Evolutionary conservation across 2,888 invertebrate genomes (phyloP).

Genomic region (Cataglyphis livida): DNA sequence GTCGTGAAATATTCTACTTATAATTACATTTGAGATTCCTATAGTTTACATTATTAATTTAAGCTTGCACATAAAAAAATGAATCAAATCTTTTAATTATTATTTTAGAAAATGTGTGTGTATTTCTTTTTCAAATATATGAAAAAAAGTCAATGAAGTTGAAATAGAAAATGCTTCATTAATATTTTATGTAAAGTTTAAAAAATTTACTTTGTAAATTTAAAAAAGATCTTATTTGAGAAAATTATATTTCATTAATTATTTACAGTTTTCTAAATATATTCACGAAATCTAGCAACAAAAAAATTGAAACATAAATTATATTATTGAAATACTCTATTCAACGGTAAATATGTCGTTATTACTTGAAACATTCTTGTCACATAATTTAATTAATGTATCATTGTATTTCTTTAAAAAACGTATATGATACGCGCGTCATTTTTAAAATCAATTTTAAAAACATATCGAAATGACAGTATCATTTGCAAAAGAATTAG

Average conservation of each 20-base stretch:
- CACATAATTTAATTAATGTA: background rate
- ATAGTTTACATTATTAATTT: background rate
- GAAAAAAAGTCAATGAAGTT: background rate
- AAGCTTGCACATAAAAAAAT: background rate
- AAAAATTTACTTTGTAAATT: background rate
- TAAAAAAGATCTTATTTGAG: background rate
- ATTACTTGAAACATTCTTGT: background rate
- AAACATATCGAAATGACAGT: background rate
- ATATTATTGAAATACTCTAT: background rate
- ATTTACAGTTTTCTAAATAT: background rate
- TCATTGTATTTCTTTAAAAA: background rate
- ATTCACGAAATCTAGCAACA: background rate
- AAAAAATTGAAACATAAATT: background rate
- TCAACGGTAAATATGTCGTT: background rate
- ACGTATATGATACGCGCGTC: background rate
- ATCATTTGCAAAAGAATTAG: background rate
- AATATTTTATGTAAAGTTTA: background rate
- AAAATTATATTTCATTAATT: background rate
- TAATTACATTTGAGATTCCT: background rate
- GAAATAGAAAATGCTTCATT: background rate
- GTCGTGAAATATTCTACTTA: background rate
- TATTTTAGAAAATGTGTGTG: background rate
- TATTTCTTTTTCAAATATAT: background rate
- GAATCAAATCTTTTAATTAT: background rate
- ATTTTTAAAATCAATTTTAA: background rate